Evolutionary conservation across 2,797 vertebrate species (phyloP), one percentile per base, ranked within the genome.

Genomic region (Cossypha polioptera): DNA sequence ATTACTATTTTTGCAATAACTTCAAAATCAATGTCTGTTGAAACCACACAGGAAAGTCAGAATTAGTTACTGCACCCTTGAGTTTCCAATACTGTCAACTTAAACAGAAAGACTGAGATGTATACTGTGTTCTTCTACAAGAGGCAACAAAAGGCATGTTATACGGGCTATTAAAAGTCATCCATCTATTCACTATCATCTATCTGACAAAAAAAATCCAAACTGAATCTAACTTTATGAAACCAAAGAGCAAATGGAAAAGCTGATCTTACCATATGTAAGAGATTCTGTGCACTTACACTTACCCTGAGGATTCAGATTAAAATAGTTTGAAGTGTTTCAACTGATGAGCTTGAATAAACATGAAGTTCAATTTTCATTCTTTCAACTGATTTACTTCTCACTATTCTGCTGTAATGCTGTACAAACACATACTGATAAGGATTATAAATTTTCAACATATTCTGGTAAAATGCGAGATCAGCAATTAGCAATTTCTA

Each of bases 341-440:
- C 74, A 85, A 14, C 31, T 77, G 53, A 92, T 45, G 63, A 92
- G 24, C 25, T 63, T 87, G 71, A 88, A 84, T 92, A 96, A 96
- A 90, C 51, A 75, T 76, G 66, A 93, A 57, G 47, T 75, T 75
- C 22, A 51, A 47, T 54, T 90, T 67, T 84, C 35, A 89, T 69
- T 91, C 67, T 68, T 72, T 45, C 36, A 91, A 38, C 20, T 58
- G 63, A 73, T 82, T 75, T 57, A 69, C 38, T 62, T 75, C 42
- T 78, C 40, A 14, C 47, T 86, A 11, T 75, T 86, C 35, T 85
- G 38, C 71, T 78, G 35, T 40, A 77, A 81, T 22, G 29, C 45
- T 91, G 81, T 78, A 74, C 22, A 74, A 75, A 76, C 31, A 86
- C 33, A 67, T 59, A 77, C 21, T 67, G 40, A 72, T 53, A 79